Conservation (phyloP, 2,113 vertebrate genomes). For the Phyllostomus discolor region DNA sequence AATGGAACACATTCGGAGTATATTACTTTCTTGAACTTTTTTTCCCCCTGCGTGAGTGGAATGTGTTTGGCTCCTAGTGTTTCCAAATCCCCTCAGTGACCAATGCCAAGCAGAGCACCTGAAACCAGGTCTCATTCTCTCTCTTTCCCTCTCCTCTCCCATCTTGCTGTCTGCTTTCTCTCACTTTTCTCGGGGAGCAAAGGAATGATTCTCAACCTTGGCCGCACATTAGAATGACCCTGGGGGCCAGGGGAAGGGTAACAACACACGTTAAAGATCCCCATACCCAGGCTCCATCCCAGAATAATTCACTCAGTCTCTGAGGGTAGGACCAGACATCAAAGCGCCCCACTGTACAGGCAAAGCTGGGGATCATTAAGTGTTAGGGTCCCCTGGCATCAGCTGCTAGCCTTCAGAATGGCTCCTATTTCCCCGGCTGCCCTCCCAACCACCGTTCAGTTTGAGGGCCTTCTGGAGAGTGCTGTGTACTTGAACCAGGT, state of each 20-base stretch:
- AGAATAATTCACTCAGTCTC: neutral
- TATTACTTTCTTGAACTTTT: conserved; percentile 32
- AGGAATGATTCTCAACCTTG: neutral
- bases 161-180: neutral
- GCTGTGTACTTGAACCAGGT: neutral
- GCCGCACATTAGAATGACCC: neutral
- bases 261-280: neutral
- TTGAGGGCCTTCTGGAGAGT: neutral
- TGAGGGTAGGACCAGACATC: neutral
- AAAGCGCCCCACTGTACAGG: neutral
- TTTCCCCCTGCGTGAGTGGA: neutral
- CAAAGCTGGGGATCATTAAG: neutral
- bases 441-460: neutral
- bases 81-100: conserved; percentile 5
- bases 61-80: conserved; percentile 19
- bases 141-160: neutral
- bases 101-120: conserved; percentile 38
- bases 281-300: neutral
- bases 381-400: neutral
- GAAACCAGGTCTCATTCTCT: neutral
- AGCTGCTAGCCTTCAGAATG: neutral
- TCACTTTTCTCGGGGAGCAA: neutral
- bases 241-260: neutral
- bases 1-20: conserved; percentile 23
- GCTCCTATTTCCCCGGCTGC: neutral